Base-by-base conservation (phyloP, 2,888 invertebrate genomes). In the Drosophila leonis region DNA sequence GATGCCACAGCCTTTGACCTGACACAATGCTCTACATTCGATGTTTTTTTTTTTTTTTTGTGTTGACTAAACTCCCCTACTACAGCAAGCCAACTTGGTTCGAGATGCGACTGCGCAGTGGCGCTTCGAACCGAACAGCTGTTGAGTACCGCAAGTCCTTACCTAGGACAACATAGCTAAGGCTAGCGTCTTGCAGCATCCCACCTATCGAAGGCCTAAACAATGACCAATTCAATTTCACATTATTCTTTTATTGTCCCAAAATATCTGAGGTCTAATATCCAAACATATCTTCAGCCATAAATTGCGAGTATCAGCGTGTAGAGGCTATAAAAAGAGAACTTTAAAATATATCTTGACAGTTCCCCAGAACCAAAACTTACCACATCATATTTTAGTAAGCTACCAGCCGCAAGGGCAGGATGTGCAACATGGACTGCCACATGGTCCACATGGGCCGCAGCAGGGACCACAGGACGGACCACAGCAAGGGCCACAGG, bases 21-120 rank as follows among this genome's bases (percentile, higher is more conserved):
- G 88, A 82, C 91, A 91, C 90, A 91, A 82, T 90, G 90, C 90
- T 91, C 90, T 59, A 90, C 60, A 88, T 90, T 88, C 90, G 75
- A 91, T 91, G 91, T 90, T 87, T 80, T 65, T 41, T 24, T 51
- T n/a, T 12, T 18, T 31, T n/a, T 18, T 31, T 5, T 18, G 7
- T n/a, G n/a, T n/a, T 24, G 24, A 4, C 20, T n/a, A 27, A 8
- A 18, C 20, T 27, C 41, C 60, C 27, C 9, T 37, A 15, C 18
- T 0, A 0, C n/a, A 2, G 0, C 24, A n/a, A n/a, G n/a, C 20
- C 31, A 41, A 6, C 37, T 2, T 20, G 59, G 82, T 72, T 83
- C 27, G 71, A 75, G 37, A 3, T n/a, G 75, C 71, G 67, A 13
- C 71, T 68, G 90, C 83, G 90, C 82, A 51, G 5, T 66, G 20